Percentiles rank a stretch among this genome's conserved stretches.
Conservation (phyloP, 2,797 vertebrate genomes). For the Buceros bicornis region DNA sequence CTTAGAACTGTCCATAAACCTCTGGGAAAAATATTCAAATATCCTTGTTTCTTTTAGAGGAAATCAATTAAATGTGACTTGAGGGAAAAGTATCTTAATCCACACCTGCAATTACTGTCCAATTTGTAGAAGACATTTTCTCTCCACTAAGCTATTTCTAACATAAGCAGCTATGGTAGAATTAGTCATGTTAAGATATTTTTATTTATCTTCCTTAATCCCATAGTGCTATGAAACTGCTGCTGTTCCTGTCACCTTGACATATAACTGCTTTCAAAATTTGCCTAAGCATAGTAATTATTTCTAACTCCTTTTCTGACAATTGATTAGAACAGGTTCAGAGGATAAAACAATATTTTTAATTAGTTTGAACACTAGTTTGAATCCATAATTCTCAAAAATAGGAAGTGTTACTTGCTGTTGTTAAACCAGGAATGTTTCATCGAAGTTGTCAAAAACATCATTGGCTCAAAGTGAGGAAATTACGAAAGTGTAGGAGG, state of each 20-base stretch:
- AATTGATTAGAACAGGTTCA: conserved; percentile 11
- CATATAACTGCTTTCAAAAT: background rate
- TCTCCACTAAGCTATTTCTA: background rate
- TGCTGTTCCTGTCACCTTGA: conserved; percentile 3
- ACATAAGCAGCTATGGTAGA: background rate
- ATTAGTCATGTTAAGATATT: background rate
- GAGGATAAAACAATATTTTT: conserved; percentile 21
- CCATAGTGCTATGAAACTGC: background rate
- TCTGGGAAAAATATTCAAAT: background rate
- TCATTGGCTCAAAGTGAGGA: background rate
- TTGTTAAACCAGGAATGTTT: background rate
- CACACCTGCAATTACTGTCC: background rate
- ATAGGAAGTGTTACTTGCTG: background rate
- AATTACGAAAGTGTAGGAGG: background rate
- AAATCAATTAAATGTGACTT: background rate
- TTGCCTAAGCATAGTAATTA: background rate
- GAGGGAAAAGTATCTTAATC: background rate
- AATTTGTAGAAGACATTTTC: background rate
- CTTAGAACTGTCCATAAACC: background rate
- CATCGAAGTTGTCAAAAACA: background rate
- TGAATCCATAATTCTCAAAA: conserved; percentile 4
- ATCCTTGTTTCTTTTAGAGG: background rate
- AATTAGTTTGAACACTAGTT: background rate
- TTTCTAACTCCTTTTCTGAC: conserved; percentile 13
- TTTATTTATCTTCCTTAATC: conserved; percentile 5